Conservation (phyloP, 2,797 vertebrate species). For the Gadopsis marmoratus region DNA sequence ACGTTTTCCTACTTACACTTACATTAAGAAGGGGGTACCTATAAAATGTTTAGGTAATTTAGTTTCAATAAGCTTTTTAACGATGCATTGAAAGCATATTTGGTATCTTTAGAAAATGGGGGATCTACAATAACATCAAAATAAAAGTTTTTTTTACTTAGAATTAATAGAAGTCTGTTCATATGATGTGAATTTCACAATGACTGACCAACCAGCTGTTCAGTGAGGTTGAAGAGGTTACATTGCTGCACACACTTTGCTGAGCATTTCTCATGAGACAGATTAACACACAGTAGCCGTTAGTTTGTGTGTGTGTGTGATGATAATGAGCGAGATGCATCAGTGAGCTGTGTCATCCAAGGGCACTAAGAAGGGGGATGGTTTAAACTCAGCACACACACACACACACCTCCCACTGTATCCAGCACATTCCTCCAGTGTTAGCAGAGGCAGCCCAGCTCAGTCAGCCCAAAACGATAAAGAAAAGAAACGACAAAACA, state of each 20-base stretch:
- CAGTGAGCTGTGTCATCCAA: slow-evolving; percentile 92
- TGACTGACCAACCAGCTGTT: slow-evolving; percentile 16
- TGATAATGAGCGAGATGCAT: slow-evolving; percentile 94
- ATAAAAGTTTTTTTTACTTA: neutral
- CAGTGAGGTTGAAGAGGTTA: slow-evolving; percentile 12
- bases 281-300: slow-evolving; percentile 80
- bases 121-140: neutral
- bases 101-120: neutral
- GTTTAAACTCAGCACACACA: slow-evolving; percentile 59
- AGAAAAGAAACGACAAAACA: neutral
- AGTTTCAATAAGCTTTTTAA: neutral
- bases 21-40: neutral
- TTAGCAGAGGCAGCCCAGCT: slow-evolving; percentile 27
- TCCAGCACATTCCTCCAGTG: slow-evolving; percentile 75
- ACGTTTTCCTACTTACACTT: neutral
- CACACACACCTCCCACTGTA: slow-evolving; percentile 46
- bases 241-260: slow-evolving; percentile 12
- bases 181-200: neutral
- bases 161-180: neutral
- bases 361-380: slow-evolving; percentile 74
- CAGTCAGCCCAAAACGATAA: slow-evolving; percentile 50
- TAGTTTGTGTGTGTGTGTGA: slow-evolving; percentile 76
- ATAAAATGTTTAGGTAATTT: neutral
- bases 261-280: slow-evolving; percentile 89
- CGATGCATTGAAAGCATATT: neutral